phyloP scores from a whole-genome alignment of 2,888 invertebrate species.

The Amphiduros pacificus region DNA sequence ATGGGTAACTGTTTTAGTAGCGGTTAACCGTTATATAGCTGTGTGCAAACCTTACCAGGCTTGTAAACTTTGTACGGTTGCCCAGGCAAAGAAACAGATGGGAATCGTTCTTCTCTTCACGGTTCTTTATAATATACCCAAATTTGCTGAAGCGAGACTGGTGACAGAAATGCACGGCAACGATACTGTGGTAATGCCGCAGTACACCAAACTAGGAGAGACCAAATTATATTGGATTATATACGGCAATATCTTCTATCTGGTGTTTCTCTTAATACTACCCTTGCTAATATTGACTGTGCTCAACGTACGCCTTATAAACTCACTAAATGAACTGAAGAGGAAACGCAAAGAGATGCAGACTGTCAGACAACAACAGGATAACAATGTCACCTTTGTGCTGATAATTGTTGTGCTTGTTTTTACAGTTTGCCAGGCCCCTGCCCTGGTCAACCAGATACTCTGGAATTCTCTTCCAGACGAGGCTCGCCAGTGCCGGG shows the following conservation, averaged over 20 bases:
- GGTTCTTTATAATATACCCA: conserved; percentile 29
- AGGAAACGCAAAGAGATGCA: conserved; percentile 30
- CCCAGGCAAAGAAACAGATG: conserved; percentile 30
- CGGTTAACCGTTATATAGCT: conserved; percentile 33
- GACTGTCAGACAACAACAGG: conserved; percentile 29
- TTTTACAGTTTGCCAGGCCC: conserved; percentile 34
- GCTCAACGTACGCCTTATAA: conserved; percentile 33
- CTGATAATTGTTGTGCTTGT: conserved; percentile 34
- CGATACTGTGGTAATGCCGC: neutral
- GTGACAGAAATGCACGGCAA: neutral
- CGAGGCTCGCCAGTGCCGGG: conserved; percentile 27
- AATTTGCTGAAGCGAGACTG: conserved; percentile 22
- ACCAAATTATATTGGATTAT: conserved; percentile 18
- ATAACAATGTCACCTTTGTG: conserved; percentile 37
- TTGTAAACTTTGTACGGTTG: conserved; percentile 29
- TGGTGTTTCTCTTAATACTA: conserved; percentile 30
- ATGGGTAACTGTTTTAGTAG: conserved; percentile 32
- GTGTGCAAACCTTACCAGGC: conserved; percentile 32
- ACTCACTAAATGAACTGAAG: conserved; percentile 30
- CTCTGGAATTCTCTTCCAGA: conserved; percentile 31
- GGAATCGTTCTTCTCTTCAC: conserved; percentile 23
- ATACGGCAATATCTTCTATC: conserved; percentile 30
- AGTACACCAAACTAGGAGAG: conserved; percentile 15
- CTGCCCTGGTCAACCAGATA: conserved; percentile 33
- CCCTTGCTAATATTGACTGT: conserved; percentile 30